Base-by-base conservation (phyloP, 2,113 vertebrate genomes). In the Gavia stellata region DNA sequence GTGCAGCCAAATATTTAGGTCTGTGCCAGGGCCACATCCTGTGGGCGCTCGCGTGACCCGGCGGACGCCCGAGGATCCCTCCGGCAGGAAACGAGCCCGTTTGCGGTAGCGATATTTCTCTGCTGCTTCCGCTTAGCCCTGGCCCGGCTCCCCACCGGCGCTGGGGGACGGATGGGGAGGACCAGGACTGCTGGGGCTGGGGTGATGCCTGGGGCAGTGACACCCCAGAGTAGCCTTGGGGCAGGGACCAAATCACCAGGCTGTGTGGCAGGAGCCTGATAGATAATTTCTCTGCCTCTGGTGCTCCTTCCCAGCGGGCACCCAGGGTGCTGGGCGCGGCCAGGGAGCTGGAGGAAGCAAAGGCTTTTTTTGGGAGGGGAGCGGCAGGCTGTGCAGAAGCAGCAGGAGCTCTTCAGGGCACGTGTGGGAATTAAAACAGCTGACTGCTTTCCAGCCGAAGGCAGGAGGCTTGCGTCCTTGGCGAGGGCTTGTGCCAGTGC, bases 21-120 rank as follows among this genome's bases (percentile, higher is more conserved):
- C 18, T 53, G 61, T 81, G 79, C 86, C 2, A 3, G 38, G 44
- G 15, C 44, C 0, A 2, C 33, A 16, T 86, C 56, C 56, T 72
- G 61, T 0, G 6, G 25, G 42, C 0, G 0, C 52, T 92, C 1
- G 4, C 0, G 7, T 96, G 94, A 88, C 74, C 78, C 0, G 0
- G 5, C 3, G 10, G 36, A 21, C 2, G 26, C 55, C 49, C 0
- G 13, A 63, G 56, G 62, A 92, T 28, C 44, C 4, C 15, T 74
- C 52, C 49, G 67, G 18, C 62, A 94, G 95, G 94, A 94, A 93
- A 90, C 0, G 1, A 88, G 52, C 24, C 78, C 0, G 10, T 63
- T 61, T 86, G 88, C 15, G 34, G 58, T 21, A 12, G 18, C 2
- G 10, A 18, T 16, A 36, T 79, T 88, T 77, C 34, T 56, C 24